These are phyloP conservation scores for Netelia fuscicornis DNA, from an alignment of 2,888 invertebrate species.

Conservation along the genomic window DNA sequence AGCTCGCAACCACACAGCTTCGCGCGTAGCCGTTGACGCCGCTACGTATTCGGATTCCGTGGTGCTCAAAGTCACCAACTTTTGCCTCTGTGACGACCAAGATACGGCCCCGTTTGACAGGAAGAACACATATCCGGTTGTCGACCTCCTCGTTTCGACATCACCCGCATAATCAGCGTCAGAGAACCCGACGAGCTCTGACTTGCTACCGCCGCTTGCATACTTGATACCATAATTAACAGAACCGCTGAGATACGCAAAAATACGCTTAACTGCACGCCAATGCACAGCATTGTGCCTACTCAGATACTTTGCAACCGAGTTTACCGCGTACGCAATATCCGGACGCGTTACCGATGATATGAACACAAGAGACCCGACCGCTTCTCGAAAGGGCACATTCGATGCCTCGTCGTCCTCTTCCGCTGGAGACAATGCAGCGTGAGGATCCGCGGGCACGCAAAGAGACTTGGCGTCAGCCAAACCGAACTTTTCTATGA, in stretches of 20 bases:
- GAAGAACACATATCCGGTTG: constrained; percentile 1
- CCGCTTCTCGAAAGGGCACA: constrained; percentile 53
- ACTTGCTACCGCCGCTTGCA: neutral
- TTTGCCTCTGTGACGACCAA: constrained; percentile 9
- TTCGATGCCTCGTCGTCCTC: neutral
- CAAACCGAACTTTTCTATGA: neutral
- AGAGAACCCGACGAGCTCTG: neutral
- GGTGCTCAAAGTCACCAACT: neutral
- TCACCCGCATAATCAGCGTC: neutral
- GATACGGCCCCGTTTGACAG: neutral
- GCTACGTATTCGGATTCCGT: neutral
- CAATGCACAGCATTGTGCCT: neutral
- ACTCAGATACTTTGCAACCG: neutral
- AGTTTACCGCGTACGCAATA: neutral
- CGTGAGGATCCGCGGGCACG: neutral
- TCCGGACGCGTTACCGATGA: constrained; percentile 2
- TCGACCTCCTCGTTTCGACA: neutral
- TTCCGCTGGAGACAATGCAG: neutral
- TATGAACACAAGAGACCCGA: neutral
- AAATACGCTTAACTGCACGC: neutral
- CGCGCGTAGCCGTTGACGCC: neutral
- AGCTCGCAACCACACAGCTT: neutral
- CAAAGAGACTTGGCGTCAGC: neutral
- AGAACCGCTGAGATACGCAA: neutral
- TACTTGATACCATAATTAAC: neutral